These are phyloP conservation scores for Pyrrhura leucotis DNA, from an alignment of 2,797 vertebrate species.

Conservation along the genomic window DNA sequence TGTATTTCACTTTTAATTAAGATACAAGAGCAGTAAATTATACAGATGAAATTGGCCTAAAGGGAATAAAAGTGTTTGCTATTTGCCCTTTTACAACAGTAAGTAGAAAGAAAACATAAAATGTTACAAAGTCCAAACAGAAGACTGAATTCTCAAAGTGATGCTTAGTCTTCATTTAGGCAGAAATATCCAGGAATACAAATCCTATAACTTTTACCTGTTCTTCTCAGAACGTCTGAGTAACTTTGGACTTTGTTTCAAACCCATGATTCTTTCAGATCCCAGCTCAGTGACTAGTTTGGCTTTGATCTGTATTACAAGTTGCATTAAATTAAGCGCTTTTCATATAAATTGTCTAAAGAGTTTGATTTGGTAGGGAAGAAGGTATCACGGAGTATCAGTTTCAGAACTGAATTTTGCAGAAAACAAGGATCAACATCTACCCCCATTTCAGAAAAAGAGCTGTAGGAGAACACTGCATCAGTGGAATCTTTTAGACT, in stretches of 20 bases:
- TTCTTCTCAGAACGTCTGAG: not conserved
- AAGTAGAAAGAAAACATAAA: not conserved
- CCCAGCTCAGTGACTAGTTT: not conserved
- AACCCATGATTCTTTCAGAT: not conserved
- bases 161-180: not conserved
- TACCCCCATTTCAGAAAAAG: not conserved
- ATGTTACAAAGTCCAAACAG: not conserved
- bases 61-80: not conserved
- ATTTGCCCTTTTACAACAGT: not conserved
- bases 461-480: not conserved
- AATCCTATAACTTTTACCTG: not conserved
- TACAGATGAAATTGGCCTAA: not conserved
- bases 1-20: not conserved
- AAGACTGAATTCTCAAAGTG: not conserved
- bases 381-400: not conserved
- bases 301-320: not conserved
- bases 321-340: not conserved
- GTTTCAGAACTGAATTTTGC: not conserved
- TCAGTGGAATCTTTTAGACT: not conserved
- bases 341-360: not conserved
- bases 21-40: not conserved
- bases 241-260: not conserved
- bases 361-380: not conserved
- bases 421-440: not conserved
- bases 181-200: not conserved